Evolutionary conservation across 2,888 invertebrate genomes (phyloP), one percentile per base, ranked within the genome.

Genomic region (Tetanocera ferruginea): DNA sequence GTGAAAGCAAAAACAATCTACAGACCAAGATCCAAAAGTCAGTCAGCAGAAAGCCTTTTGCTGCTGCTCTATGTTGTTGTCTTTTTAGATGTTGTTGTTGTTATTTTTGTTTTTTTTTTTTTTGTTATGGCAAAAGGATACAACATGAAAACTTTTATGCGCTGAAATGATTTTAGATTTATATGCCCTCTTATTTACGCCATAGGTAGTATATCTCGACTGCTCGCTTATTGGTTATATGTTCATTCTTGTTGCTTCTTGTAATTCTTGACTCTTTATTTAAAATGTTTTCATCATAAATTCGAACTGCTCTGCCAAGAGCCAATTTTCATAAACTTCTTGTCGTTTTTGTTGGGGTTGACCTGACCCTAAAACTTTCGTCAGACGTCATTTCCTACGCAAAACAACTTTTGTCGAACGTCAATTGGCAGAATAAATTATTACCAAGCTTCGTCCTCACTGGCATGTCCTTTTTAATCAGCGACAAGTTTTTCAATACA

Each of bases 341-440:
- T 5, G 66, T 28, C 17, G 66, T 25, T 60, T 3, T 60, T 19
- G 19, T 60, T 60, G n/a, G n/a, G n/a, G n/a, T n/a, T n/a, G n/a
- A n/a, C n/a, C n/a, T n/a, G n/a, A n/a, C 19, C 77, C n/a, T 17
- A 17, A 6, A 55, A 71, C 71, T 71, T n/a, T n/a, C n/a, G n/a
- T 49, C 57, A 57, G 34, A 34, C 57, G 37, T 23, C 31, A 43
- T 37, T 72, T 72, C 17, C 57, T 57, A 72, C 60, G 37, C 60
- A 57, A 31, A 57, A 34, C 31, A 72, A 72, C 69, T 77, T 79
- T 79, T 72, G 52, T 75, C 52, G 37, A 43, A 57, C 77, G 72
- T 81, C 76, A 79, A 78, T 79, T 79, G 78, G 49, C 77, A 75
- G 70, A 31, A 78, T 80, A 72, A 79, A 80, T 78, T 76, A 79